A percentile compares a stretch with the other conserved stretches of the same genome.
Evolutionary conservation across 2,797 vertebrate species (phyloP).

Genomic region (Squalus acanthias): DNA sequence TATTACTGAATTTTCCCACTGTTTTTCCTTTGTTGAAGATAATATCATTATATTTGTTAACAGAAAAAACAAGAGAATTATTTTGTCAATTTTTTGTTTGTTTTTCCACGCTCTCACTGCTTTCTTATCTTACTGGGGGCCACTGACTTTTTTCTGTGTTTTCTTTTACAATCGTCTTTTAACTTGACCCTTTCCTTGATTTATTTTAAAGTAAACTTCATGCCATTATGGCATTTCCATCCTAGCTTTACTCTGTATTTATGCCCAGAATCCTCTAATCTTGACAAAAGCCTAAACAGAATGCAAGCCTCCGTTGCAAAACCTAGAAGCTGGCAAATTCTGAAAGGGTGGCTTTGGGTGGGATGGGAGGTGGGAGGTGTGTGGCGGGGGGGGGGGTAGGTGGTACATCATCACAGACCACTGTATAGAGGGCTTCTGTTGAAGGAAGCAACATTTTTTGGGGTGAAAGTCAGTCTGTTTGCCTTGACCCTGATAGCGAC

Average conservation of each 20-base stretch:
- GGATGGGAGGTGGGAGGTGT: neutral
- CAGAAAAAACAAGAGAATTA: neutral
- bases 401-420: neutral
- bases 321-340: neutral
- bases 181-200: constrained; percentile 1
- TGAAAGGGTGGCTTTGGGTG: neutral
- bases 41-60: constrained; percentile 8
- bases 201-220: constrained; percentile 29
- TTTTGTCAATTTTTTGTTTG: constrained; percentile 21
- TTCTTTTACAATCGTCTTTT: neutral
- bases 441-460: neutral
- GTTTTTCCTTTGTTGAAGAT: neutral
- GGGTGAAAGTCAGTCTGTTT: neutral
- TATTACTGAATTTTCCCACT: neutral
- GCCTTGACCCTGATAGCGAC: neutral
- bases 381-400: too few species aligned
- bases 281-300: neutral
- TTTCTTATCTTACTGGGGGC: neutral
- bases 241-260: neutral
- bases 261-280: neutral
- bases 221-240: neutral
- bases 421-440: neutral
- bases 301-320: neutral
- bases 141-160: neutral
- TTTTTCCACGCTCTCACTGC: constrained; percentile 22